Percentiles rank a stretch among this genome's conserved stretches.
These are phyloP conservation scores for Larimichthys polyactis DNA, from an alignment of 2,113 vertebrate species.

Conservation along the genomic window DNA sequence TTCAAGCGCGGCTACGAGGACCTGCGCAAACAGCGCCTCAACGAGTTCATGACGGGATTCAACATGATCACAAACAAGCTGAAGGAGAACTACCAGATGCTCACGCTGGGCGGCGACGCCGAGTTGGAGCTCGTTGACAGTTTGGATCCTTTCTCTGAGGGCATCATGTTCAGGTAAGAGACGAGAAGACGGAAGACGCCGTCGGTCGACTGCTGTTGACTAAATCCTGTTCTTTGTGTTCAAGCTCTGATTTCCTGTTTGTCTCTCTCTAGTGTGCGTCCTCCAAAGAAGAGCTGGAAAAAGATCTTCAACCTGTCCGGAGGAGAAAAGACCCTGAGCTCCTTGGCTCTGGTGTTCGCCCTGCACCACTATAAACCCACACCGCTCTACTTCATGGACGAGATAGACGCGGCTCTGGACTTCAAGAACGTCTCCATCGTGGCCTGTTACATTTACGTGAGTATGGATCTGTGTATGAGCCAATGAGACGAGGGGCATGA, in stretches of 20 bases:
- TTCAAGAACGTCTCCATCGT: slow-evolving; percentile 99
- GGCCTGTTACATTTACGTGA: slow-evolving; percentile 96
- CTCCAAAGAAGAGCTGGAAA: slow-evolving; percentile 99
- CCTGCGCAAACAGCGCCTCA: slow-evolving; percentile 93
- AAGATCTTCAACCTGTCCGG: slow-evolving; percentile 98
- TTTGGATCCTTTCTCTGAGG: slow-evolving; percentile 97
- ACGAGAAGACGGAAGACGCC: no score
- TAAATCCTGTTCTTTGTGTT: not conserved
- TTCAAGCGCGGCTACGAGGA: slow-evolving; percentile 92
- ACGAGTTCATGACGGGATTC: slow-evolving; percentile 98
- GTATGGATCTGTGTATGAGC: slow-evolving; percentile 62
- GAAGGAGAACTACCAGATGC: slow-evolving; percentile 99
- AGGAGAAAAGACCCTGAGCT: slow-evolving; percentile 98
- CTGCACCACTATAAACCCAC: slow-evolving; percentile 98
- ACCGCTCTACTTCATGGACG: slow-evolving; percentile 98
- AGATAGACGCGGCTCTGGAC: slow-evolving; percentile 97
- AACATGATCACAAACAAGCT: slow-evolving; percentile 97
- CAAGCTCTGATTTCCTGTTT: not conserved
- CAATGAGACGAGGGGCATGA: not conserved
- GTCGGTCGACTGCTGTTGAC: no score
- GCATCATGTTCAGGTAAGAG: slow-evolving; percentile 95
- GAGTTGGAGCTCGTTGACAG: slow-evolving; percentile 98
- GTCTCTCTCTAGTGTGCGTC: slow-evolving; percentile 87
- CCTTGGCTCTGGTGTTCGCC: slow-evolving; percentile 95
- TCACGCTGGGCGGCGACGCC: slow-evolving; percentile 95